phyloP scores from a whole-genome alignment of 2,797 vertebrate species.

The Perodicticus potto region DNA sequence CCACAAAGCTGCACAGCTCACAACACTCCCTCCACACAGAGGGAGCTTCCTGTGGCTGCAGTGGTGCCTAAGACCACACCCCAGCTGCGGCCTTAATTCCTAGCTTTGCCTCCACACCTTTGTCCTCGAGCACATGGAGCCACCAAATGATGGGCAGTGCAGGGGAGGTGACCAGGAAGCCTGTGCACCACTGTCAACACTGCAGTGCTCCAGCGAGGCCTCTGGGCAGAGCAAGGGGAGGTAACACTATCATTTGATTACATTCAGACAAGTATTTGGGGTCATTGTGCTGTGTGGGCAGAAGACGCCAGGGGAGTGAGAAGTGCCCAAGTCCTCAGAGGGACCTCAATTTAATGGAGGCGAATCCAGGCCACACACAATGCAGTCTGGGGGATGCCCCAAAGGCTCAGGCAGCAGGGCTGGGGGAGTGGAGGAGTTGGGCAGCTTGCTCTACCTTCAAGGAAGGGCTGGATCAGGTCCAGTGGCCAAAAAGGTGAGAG shows the following conservation, averaged over 20 bases:
- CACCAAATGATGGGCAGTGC: not conserved
- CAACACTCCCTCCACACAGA: not conserved
- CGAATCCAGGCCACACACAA: not conserved
- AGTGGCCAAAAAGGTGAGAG: not conserved
- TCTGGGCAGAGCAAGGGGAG: not conserved
- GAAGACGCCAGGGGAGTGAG: not conserved
- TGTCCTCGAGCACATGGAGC: not conserved
- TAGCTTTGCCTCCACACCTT: not conserved
- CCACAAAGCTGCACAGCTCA: not conserved
- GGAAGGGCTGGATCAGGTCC: not conserved
- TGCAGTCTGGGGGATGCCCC: not conserved
- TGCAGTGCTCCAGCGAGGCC: not conserved
- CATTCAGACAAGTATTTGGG: not conserved
- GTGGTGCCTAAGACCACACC: not conserved
- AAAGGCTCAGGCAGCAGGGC: not conserved
- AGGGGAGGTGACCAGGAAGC: not conserved
- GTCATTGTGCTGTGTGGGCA: too few species aligned
- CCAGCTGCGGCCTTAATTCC: not conserved
- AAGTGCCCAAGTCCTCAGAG: not conserved
- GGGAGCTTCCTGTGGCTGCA: not conserved
- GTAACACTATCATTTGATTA: not conserved
- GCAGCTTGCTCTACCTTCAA: not conserved
- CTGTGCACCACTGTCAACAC: rapidly evolving
- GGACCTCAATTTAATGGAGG: not conserved
- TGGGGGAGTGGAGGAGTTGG: not conserved